Conservation (phyloP, 2,888 invertebrate genomes). For the Elysia crispata region DNA sequence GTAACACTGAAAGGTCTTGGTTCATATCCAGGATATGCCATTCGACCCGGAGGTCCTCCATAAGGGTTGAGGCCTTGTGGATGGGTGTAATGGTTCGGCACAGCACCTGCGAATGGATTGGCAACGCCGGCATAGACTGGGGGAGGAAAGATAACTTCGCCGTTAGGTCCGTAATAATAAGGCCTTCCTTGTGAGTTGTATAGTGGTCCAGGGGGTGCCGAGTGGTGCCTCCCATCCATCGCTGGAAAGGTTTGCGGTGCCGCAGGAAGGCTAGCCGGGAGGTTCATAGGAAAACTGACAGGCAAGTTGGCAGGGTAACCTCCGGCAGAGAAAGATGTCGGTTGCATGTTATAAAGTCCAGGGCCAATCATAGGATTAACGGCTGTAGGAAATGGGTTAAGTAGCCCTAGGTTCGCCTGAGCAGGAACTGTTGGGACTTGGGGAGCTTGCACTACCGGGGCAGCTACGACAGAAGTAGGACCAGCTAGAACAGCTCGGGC, state of each 20-base stretch:
- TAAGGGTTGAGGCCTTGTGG: neutral
- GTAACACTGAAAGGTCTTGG: slow-evolving; percentile 28
- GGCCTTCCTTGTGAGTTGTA: slow-evolving; percentile 10
- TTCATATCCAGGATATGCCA: slow-evolving; percentile 14
- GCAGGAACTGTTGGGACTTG: no score
- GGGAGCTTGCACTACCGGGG: no score
- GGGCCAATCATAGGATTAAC: slow-evolving; percentile 37
- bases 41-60: neutral
- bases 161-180: slow-evolving; percentile 51
- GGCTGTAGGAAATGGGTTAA: slow-evolving; percentile 26
- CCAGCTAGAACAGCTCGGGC: neutral
- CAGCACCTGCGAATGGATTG: slow-evolving; percentile 29
- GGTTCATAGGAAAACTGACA: slow-evolving; percentile 5
- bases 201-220: slow-evolving; percentile 24
- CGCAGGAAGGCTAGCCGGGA: neutral
- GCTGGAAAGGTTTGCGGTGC: neutral
- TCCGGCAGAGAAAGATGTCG: slow-evolving; percentile 4
- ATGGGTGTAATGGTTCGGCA: neutral
- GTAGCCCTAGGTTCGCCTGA: neutral
- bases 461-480: no score
- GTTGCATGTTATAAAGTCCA: slow-evolving; percentile 22
- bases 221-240: slow-evolving; percentile 9
- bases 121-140: slow-evolving; percentile 49
- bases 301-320: neutral
- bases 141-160: slow-evolving; percentile 35